phyloP scores from a whole-genome alignment of 2,888 invertebrate genomes.

The Stenolophus ochropezus region DNA sequence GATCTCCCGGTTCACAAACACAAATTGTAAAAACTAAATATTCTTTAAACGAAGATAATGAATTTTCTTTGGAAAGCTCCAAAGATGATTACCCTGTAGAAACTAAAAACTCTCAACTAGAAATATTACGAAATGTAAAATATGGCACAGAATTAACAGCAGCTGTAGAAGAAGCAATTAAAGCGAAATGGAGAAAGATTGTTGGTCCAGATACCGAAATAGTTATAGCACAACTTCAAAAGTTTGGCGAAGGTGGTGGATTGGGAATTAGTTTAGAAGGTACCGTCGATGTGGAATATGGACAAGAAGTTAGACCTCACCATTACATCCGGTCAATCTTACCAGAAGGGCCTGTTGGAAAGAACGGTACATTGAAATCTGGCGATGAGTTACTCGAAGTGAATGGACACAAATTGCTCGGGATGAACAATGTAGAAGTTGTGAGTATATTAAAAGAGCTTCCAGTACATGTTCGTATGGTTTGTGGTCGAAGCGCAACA shows the following conservation, averaged over 20 bases:
- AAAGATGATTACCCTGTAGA: slow-evolving; percentile 67
- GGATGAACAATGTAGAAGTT: slow-evolving; percentile 96
- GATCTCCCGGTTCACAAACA: slow-evolving; percentile 67
- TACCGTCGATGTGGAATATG: slow-evolving; percentile 98
- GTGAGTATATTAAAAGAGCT: slow-evolving; percentile 94
- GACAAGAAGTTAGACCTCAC: slow-evolving; percentile 97
- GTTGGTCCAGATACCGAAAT: slow-evolving; percentile 86
- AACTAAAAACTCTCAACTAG: slow-evolving; percentile 69
- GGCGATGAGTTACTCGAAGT: slow-evolving; percentile 98
- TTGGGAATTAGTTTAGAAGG: slow-evolving; percentile 98
- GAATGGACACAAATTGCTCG: slow-evolving; percentile 90
- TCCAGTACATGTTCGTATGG: slow-evolving; percentile 92
- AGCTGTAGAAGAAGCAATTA: slow-evolving; percentile 87
- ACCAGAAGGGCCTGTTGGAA: slow-evolving; percentile 98
- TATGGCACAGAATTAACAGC: slow-evolving; percentile 73
- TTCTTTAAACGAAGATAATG: slow-evolving; percentile 67
- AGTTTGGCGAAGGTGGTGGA: slow-evolving; percentile 93
- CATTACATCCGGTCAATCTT: slow-evolving; percentile 98
- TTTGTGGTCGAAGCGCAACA: slow-evolving; percentile 82
- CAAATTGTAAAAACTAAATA: slow-evolving; percentile 20
- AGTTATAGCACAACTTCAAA: slow-evolving; percentile 87
- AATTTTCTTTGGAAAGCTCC: slow-evolving; percentile 68
- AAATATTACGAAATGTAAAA: slow-evolving; percentile 66
- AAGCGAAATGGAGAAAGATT: slow-evolving; percentile 88
- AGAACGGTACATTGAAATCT: slow-evolving; percentile 89